Evolutionary conservation across 2,888 invertebrate species (phyloP).

Genomic region (Neoitamus cyanurus): DNA sequence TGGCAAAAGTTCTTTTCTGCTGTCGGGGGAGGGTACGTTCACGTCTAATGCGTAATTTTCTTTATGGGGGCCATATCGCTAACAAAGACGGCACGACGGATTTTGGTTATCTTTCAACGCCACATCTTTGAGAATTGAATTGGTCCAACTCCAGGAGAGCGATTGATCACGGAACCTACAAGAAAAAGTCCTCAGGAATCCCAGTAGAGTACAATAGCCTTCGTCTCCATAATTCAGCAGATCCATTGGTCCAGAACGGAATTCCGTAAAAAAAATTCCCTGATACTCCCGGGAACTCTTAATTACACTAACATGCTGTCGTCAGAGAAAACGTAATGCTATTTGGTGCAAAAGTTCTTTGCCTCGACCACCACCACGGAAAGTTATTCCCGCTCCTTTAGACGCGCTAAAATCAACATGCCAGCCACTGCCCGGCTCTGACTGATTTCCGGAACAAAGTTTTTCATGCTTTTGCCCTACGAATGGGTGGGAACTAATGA

Average conservation of each 20-base stretch:
- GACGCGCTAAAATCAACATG: slow-evolving; percentile 32
- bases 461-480: slow-evolving; percentile 18
- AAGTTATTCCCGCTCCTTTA: not conserved
- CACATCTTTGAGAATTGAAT: not conserved
- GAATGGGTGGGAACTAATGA: slow-evolving; percentile 27
- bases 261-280: not conserved
- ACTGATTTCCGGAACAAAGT: slow-evolving; percentile 29
- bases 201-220: not conserved
- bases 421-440: slow-evolving; percentile 6
- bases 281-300: not conserved
- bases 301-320: not conserved
- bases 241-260: not conserved
- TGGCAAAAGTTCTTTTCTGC: not conserved
- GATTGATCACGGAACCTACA: not conserved
- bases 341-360: slow-evolving; percentile 3
- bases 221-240: not conserved
- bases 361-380: not conserved
- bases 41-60: not conserved
- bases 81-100: not conserved
- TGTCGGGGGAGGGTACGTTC: not conserved
- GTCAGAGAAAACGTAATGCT: not conserved
- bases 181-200: not conserved
- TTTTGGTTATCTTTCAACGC: not conserved
- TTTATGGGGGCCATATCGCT: not conserved
- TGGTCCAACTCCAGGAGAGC: not conserved